Evolutionary conservation across 1,140 invertebrate species (phyloP).

Genomic region (Papilio machaon): DNA sequence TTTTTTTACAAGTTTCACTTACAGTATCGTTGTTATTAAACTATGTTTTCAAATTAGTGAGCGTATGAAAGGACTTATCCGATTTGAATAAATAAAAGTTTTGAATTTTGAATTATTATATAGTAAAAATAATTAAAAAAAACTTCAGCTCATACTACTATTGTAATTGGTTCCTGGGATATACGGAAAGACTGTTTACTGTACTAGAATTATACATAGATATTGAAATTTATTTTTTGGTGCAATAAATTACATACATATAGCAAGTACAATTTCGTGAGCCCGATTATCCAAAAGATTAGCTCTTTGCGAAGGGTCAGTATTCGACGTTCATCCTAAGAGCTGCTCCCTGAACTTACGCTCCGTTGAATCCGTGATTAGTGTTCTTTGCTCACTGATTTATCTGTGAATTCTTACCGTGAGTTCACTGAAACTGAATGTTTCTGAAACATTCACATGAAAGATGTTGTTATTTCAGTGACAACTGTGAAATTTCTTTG

Average conservation of each 20-base stretch:
- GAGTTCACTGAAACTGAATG: not conserved
- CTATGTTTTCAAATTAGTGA: no score
- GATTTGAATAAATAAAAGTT: no score
- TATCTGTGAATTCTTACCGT: not conserved
- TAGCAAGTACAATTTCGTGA: not conserved
- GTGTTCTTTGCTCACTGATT: slow-evolving; percentile 32
- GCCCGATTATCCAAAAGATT: slow-evolving; percentile 8
- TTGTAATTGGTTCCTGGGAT: not conserved
- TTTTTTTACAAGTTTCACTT: no score
- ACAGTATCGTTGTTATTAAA: no score
- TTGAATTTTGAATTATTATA: not conserved
- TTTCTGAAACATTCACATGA: not conserved
- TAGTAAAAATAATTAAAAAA: not conserved
- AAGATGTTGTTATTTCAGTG: no score
- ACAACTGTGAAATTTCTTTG: no score
- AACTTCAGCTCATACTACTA: not conserved
- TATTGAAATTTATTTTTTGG: not conserved
- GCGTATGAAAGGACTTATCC: no score
- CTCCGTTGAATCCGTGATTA: slow-evolving; percentile 59
- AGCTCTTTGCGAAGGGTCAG: slow-evolving; percentile 18
- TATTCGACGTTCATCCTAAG: not conserved
- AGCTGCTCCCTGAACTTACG: slow-evolving; percentile 48
- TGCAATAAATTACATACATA: slow-evolving; percentile 26
- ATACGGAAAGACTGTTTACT: not conserved
- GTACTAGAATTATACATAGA: not conserved